Percentiles rank a stretch among this genome's conserved stretches.
These are phyloP conservation scores for Ephestia elutella DNA, from an alignment of 1,140 invertebrate species.

Conservation along the genomic window DNA sequence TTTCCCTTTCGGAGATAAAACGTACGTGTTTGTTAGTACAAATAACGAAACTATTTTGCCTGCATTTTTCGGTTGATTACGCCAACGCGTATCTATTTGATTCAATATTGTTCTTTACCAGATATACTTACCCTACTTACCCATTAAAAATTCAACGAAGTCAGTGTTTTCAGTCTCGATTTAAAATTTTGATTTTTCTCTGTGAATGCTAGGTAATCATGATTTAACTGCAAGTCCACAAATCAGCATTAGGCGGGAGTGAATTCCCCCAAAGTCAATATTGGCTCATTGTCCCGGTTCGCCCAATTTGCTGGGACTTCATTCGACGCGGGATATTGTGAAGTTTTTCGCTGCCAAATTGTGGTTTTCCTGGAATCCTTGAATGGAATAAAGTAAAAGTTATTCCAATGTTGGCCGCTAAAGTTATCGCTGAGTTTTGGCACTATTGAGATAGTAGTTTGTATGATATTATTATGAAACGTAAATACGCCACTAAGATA, in stretches of 20 bases:
- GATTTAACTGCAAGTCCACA: conserved; percentile 1
- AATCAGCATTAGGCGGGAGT: conserved; percentile 1
- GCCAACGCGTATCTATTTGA: background rate
- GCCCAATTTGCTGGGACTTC: conserved; percentile 1
- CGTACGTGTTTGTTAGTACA: background rate
- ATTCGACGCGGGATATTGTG: background rate
- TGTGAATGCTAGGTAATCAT: background rate
- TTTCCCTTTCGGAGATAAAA: conserved; percentile 2
- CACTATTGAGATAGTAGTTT: no score
- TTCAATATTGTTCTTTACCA: background rate
- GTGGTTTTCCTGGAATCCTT: background rate
- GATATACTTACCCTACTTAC: no score
- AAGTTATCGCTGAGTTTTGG: no score
- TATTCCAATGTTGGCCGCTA: no score
- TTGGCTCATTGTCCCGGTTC: background rate
- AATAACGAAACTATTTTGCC: background rate
- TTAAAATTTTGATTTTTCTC: background rate
- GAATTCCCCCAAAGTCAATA: background rate
- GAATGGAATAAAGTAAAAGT: background rate
- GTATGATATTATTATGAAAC: no score
- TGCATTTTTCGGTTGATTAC: background rate
- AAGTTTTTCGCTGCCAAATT: background rate
- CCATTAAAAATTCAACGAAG: no score
- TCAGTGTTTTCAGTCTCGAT: no score
- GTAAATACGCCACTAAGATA: no score